Percentiles rank a stretch among this genome's conserved stretches.
Conservation (phyloP, 2,888 invertebrate species). For the Limnephilus marmoratus region DNA sequence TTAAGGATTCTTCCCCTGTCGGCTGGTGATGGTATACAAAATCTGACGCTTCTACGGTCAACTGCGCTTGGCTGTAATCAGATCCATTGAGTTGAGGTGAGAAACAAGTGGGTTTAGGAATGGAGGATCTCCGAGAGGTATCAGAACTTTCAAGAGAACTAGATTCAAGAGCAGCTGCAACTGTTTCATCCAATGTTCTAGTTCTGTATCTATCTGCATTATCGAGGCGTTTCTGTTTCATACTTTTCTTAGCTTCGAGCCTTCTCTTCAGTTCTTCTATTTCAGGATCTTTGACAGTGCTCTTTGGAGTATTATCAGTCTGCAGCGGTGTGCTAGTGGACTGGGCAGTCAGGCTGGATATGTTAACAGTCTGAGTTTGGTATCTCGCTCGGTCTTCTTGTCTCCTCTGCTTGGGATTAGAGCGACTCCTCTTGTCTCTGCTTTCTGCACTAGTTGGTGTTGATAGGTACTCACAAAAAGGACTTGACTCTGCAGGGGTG, state of each 20-base stretch:
- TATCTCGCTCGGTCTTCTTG: conserved; percentile 83
- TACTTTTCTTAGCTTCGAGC: conserved; percentile 74
- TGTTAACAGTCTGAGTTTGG: conserved; percentile 81
- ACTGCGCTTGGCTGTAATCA: conserved; percentile 55
- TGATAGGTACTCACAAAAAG: not conserved
- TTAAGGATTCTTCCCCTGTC: conserved; percentile 51
- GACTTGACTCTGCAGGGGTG: conserved; percentile 69
- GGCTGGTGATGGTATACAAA: conserved; percentile 57
- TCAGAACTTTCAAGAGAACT: conserved; percentile 72
- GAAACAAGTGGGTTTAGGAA: conserved; percentile 68
- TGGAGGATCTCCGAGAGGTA: conserved; percentile 72
- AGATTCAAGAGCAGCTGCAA: conserved; percentile 76
- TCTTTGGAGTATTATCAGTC: conserved; percentile 67
- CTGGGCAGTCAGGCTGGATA: conserved; percentile 67
- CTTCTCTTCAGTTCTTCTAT: conserved; percentile 73
- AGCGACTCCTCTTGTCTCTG: conserved; percentile 53
- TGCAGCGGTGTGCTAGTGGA: conserved; percentile 68
- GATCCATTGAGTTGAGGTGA: conserved; percentile 46
- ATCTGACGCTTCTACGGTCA: conserved; percentile 53
- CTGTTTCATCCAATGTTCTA: conserved; percentile 80
- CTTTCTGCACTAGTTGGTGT: conserved; percentile 68
- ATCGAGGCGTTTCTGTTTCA: conserved; percentile 79
- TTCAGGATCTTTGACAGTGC: conserved; percentile 51
- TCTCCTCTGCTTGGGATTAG: conserved; percentile 82
- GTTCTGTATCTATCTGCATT: conserved; percentile 87